Conservation (phyloP, 2,888 invertebrate genomes). For the Dinocampus coccinellae region DNA sequence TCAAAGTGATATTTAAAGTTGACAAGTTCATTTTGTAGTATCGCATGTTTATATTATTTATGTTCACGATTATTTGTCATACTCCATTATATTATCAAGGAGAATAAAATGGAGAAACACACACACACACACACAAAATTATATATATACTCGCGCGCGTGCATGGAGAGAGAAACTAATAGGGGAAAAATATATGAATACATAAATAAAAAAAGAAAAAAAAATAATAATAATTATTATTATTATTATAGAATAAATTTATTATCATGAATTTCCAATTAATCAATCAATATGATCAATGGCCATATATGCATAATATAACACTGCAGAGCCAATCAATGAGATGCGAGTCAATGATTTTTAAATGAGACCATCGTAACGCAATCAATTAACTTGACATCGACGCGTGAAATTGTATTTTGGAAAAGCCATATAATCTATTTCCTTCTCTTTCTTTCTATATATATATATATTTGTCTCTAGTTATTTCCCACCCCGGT, state of each 20-base stretch:
- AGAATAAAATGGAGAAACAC: not conserved
- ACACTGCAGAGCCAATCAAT: not conserved
- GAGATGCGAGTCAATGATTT: conserved; percentile 13
- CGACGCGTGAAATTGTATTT: conserved; percentile 21
- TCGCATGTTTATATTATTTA: conserved; percentile 7
- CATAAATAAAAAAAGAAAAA: not conserved
- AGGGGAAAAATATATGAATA: too few species aligned
- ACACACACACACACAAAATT: too few species aligned
- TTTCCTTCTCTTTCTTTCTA: conserved; percentile 12
- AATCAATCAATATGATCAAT: not conserved
- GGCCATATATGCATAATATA: conserved; percentile 1
- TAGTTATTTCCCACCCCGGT: conserved; percentile 17
- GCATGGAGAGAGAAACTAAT: too few species aligned
- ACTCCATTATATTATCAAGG: not conserved
- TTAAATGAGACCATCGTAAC: conserved; percentile 18
- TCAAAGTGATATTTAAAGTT: not conserved
- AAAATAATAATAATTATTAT: too few species aligned
- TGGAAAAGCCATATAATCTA: not conserved
- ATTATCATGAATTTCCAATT: conserved; percentile 10
- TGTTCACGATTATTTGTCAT: not conserved
- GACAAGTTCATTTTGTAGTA: conserved; percentile 10
- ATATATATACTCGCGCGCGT: too few species aligned
- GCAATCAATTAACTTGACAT: conserved; percentile 21
- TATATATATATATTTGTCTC: conserved; percentile 11
- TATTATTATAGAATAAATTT: not conserved